Evolutionary conservation across 2,113 vertebrate genomes (phyloP).

Genomic region (Laticauda colubrina): DNA sequence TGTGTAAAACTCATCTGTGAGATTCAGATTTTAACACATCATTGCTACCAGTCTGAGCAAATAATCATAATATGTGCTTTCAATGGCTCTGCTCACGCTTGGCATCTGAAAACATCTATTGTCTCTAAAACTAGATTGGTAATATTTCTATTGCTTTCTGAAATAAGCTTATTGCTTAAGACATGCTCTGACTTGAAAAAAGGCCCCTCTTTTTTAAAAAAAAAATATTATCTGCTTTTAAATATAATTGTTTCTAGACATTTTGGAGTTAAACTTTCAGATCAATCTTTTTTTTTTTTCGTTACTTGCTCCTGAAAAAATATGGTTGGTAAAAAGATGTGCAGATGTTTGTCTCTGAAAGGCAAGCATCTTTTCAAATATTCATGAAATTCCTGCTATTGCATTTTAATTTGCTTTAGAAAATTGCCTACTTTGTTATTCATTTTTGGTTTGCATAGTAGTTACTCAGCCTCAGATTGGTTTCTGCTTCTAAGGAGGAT

Average conservation of each 20-base stretch:
- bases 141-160: not conserved
- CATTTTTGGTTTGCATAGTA: slow-evolving; percentile 65
- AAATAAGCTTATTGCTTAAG: not conserved
- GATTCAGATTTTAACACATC: not conserved
- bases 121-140: not conserved
- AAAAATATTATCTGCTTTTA: not conserved
- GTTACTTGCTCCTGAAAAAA: slow-evolving; percentile 39
- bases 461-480: slow-evolving; percentile 46
- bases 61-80: not conserved
- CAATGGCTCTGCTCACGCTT: not conserved
- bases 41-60: not conserved
- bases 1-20: not conserved
- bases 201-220: too few relatives aligned
- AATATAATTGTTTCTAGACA: slow-evolving; percentile 13
- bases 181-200: not conserved
- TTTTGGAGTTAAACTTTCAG: slow-evolving; percentile 39
- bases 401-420: slow-evolving; percentile 67
- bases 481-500: slow-evolving; percentile 43
- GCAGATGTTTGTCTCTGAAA: slow-evolving; percentile 58
- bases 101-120: not conserved
- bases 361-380: slow-evolving; percentile 60
- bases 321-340: slow-evolving; percentile 39
- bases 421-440: slow-evolving; percentile 65
- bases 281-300: not conserved
- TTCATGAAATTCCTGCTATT: slow-evolving; percentile 56